Percentiles rank a stretch among this genome's conserved stretches.
Evolutionary conservation across 2,797 vertebrate species (phyloP).

Genomic region (Sphenopsis melanotis): DNA sequence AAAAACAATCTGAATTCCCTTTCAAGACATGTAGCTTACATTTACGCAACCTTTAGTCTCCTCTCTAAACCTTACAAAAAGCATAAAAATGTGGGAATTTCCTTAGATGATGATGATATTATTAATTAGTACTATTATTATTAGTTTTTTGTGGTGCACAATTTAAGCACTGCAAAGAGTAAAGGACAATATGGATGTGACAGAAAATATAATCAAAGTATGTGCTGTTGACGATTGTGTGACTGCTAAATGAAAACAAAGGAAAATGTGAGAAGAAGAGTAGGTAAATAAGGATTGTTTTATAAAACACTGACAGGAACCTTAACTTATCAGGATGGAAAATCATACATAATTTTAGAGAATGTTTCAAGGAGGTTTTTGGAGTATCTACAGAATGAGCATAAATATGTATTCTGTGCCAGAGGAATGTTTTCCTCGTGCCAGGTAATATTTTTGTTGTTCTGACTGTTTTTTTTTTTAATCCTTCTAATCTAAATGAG

Average conservation of each 20-base stretch:
- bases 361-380: not conserved
- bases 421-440: constrained; percentile 23
- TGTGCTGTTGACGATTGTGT: not conserved
- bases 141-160: not conserved
- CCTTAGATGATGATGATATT: not conserved
- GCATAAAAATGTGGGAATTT: not conserved
- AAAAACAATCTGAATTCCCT: not conserved
- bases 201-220: not conserved
- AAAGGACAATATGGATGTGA: not conserved
- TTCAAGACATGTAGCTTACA: not conserved
- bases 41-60: not conserved
- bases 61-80: not conserved
- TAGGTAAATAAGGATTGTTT: not conserved
- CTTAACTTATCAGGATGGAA: not conserved
- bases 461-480: not conserved
- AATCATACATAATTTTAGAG: not conserved
- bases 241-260: not conserved
- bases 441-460: not conserved
- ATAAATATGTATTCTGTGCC: not conserved
- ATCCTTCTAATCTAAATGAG: not conserved
- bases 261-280: not conserved
- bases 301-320: not conserved
- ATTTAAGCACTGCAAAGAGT: not conserved
- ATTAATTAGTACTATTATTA: not conserved
- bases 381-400: not conserved